Base-by-base conservation (phyloP, 1,140 invertebrate genomes). In the Drosophila paulistorum region DNA sequence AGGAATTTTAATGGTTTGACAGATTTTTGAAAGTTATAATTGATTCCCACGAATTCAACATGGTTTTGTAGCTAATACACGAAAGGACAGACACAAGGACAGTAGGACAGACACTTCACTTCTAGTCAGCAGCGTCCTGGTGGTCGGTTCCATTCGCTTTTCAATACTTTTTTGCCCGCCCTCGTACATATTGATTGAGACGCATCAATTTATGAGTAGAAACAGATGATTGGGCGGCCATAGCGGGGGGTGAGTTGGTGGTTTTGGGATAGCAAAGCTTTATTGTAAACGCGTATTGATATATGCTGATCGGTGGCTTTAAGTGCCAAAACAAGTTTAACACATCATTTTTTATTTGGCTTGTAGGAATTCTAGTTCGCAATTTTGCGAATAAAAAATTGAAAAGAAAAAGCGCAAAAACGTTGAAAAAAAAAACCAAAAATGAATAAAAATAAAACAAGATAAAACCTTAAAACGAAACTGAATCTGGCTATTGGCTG, bases 281-380 rank as follows among this genome's bases (percentile, higher is more conserved):
- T 67, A 71, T 76, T 68, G 74, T 72, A 74, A 77, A 51, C 17
- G 45, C 45, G 45, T 51, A 51, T 51, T 51, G 45, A 51, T 51
- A 51, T 51, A 51, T 51, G 45, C 17, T 51, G 45, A 51, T 51
- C 45, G 17, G 45, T 51, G 45, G 11, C 23, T 17, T 71, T 26
- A 74, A 74, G 70, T 79, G 69, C 62, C 62, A 61, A 74, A 74
- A 77, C 77, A 65, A 72, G 77, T 79, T 79, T 79, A 61, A 65
- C 26, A 42, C 58, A 75, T 66, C 42, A 70, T 58, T 65, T 55
- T 70, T 62, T 61, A 30, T 66, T 39, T 57, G n/a, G 39, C 41
- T 68, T 65, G 4, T 10, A 33, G 42, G 59, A 58, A 69, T 59
- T 69, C 71, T 68, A 64, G 39, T 33, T 64, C 30, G 57, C 59